Base-by-base conservation (phyloP, 1,140 invertebrate genomes). In the Drosophila burlai region DNA sequence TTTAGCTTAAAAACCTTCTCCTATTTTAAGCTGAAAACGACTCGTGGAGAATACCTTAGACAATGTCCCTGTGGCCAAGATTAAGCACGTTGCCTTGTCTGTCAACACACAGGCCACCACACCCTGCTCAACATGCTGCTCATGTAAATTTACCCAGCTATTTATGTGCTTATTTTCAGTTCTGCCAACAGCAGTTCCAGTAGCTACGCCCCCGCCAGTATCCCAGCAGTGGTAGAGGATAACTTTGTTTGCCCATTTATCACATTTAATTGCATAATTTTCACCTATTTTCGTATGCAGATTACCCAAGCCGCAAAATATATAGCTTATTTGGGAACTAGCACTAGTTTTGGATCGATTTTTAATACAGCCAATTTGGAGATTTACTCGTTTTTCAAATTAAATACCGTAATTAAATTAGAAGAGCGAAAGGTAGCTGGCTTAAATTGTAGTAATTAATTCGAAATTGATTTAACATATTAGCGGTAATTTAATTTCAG, bases 201-300 rank as follows among this genome's bases (percentile, higher is more conserved):
- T 16, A 47, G 47, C 50, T 49, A 15, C 10, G 42, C 57, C 24
- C 21, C 57, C 18, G 29, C 29, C 4, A 34, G 49, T 50, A 10
- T 2, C 50, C 13, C 8, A 6, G 52, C 15, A 16, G 34, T 38
- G 3, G 24, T 26, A 36, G 45, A 42, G 60, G 52, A 64, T 71
- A 66, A 59, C 43, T 68, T 76, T 86, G 84, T 86, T 86, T 86
- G 83, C 72, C 76, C 81, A 90, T 87, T 85, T 90, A 64, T 71
- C 74, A 68, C 64, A 84, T 74, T 90, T 85, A 90, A 89, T 89
- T 89, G 85, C 84, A 89, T 90, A 89, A 89, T 89, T 89, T 90
- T 69, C 75, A 68, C 61, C 59, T 73, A 60, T 50, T 59, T 71
- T 31, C 38, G 10, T 11, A 45, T 50, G 66, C 66, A 65, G 45